Evolutionary conservation across 1,140 invertebrate genomes (phyloP), one percentile per base, ranked within the genome.

Genomic region (Anastrepha obliqua): DNA sequence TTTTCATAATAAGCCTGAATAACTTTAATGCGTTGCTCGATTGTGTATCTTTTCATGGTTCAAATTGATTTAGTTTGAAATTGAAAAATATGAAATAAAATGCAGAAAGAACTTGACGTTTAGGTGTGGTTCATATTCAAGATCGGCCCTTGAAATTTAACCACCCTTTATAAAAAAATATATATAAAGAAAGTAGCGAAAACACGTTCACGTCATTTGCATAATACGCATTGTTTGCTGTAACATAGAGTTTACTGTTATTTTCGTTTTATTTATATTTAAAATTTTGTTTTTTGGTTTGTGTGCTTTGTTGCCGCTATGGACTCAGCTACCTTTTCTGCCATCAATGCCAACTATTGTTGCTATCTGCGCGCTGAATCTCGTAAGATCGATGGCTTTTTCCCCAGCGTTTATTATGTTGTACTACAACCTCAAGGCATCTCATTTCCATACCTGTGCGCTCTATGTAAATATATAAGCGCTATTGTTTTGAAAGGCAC

Each of bases 341-440:
- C 47, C 9, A 29, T 47, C 74, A 81, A 81, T 81, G 74, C 47
- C 74, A 81, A 55, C 74, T 55, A 81, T 81, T 81, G 74, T 81
- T 81, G 20, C 44, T 17, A n/a, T 9, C 47, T 29, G 74, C 44
- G n/a, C 8, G 7, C 9, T 20, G n/a, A 67, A 7, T 29, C 17
- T 29, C 9, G 42, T 8, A 55, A n/a, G 15, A 8, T 29, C 51
- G 7, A 17, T 81, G 51, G 74, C 55, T 81, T 2, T 81, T 67
- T 55, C 8, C 4, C 29, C 67, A 11, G 47, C 47, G 8, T 2
- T 55, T 81, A 81, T 55, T 55, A 81, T 81, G 17, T 81, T 55
- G 70, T 74, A 47, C 9, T 74, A 47, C 47, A 78, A 44, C 70
- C 15, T 2, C 42, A 51, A 78, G 74, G 47, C 17, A 55, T 8